A percentile compares a stretch with the other conserved stretches of the same genome.
Conservation (phyloP, 2,113 vertebrate species). For the Cyanoramphus novaezelandiae region DNA sequence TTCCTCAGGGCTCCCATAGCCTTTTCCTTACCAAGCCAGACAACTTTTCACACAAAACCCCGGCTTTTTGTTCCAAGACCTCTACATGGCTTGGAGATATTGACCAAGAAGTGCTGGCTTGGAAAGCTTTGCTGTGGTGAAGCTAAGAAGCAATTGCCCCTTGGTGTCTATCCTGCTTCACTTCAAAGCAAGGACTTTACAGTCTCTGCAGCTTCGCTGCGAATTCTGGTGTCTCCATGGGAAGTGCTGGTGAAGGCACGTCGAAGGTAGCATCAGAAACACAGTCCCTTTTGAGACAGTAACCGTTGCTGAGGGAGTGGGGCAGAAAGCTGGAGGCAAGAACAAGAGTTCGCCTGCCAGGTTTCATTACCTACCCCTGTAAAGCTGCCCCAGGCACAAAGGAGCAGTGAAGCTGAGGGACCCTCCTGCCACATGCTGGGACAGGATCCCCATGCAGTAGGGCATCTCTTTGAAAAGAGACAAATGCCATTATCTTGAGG, state of each 20-base stretch:
- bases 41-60: not conserved
- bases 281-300: not conserved
- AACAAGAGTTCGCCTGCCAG: not conserved
- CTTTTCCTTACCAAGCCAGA: not conserved
- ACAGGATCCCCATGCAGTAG: not conserved
- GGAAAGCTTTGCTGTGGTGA: not conserved
- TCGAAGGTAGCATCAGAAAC: not conserved
- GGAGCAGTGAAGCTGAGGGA: not conserved
- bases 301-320: not conserved
- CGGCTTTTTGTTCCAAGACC: not conserved
- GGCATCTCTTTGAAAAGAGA: not conserved
- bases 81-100: not conserved
- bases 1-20: not conserved
- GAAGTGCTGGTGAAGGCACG: not conserved
- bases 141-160: not conserved
- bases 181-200: not conserved
- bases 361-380: not conserved
- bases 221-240: not conserved
- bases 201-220: not conserved
- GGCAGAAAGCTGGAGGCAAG: not conserved
- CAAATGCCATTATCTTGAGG: not conserved
- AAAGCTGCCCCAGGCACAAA: not conserved
- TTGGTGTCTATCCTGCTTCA: not conserved
- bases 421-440: not conserved
- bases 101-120: not conserved